These are phyloP conservation scores for Calliopsis andreniformis DNA, from an alignment of 1,140 invertebrate genomes.

Conservation along the genomic window DNA sequence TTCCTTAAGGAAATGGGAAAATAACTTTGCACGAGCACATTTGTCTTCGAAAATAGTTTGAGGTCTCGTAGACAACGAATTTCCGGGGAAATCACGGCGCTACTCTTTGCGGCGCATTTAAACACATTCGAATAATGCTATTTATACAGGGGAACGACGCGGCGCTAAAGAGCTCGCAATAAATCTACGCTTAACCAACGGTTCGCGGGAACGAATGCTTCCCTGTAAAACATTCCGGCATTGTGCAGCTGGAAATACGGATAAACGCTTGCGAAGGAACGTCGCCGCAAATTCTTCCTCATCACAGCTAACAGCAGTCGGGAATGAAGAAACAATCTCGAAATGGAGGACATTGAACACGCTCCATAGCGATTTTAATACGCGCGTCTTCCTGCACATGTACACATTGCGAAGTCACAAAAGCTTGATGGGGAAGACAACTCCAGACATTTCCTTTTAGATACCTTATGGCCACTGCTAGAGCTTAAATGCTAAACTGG, in stretches of 20 bases:
- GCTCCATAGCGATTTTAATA: conserved; percentile 17
- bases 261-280: neutral
- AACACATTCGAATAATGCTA: neutral
- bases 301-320: neutral
- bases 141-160: neutral
- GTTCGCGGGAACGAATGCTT: neutral
- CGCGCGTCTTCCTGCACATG: neutral
- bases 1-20: too few relatives aligned
- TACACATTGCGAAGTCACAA: neutral
- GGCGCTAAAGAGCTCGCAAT: neutral
- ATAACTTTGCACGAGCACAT: too few relatives aligned
- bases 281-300: conserved; percentile 2
- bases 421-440: neutral
- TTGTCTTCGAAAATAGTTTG: neutral
- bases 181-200: neutral
- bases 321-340: conserved; percentile 52
- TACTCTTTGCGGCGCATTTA: neutral
- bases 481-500: conserved; percentile 21
- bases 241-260: neutral
- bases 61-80: neutral
- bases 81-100: neutral
- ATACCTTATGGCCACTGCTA: neutral
- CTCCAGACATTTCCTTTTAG: neutral
- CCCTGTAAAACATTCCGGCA: neutral
- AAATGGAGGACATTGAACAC: conserved; percentile 49